Percentiles rank a stretch among this genome's conserved stretches.
Conservation (phyloP, 2,888 invertebrate genomes). For the Eupithecia insigniata region DNA sequence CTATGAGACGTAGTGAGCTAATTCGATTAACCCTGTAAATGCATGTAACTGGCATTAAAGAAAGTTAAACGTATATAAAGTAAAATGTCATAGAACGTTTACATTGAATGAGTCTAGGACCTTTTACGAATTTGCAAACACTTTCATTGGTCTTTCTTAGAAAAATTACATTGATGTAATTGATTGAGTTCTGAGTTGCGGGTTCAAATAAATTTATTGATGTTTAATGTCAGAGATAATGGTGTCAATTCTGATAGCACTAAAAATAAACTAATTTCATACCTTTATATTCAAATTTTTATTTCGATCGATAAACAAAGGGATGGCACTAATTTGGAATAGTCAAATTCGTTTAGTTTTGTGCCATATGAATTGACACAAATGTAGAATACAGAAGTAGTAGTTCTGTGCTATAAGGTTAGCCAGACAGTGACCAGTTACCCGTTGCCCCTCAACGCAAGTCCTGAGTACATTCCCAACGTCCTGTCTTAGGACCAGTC, state of each 20-base stretch:
- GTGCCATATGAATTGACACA: not conserved
- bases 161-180: too few relatives aligned
- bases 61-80: not conserved
- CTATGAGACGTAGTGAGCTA: not conserved
- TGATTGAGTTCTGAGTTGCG: too few relatives aligned
- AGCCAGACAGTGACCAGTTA: not conserved
- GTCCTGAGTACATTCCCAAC: conserved; percentile 11
- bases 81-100: not conserved
- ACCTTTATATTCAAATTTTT: too few relatives aligned
- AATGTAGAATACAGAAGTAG: not conserved
- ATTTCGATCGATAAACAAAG: too few relatives aligned
- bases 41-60: not conserved
- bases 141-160: not conserved
- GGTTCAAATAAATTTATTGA: too few relatives aligned
- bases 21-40: too few relatives aligned
- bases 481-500: conserved; percentile 39
- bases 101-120: not conserved
- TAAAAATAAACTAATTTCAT: too few relatives aligned
- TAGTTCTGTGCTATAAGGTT: not conserved
- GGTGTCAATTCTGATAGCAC: too few relatives aligned
- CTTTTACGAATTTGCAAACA: not conserved
- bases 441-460: not conserved
- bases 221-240: too few relatives aligned
- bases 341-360: not conserved
- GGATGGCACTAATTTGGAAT: not conserved